These are phyloP conservation scores for Sussaba pulchella DNA, from an alignment of 2,888 invertebrate species.

Conservation along the genomic window DNA sequence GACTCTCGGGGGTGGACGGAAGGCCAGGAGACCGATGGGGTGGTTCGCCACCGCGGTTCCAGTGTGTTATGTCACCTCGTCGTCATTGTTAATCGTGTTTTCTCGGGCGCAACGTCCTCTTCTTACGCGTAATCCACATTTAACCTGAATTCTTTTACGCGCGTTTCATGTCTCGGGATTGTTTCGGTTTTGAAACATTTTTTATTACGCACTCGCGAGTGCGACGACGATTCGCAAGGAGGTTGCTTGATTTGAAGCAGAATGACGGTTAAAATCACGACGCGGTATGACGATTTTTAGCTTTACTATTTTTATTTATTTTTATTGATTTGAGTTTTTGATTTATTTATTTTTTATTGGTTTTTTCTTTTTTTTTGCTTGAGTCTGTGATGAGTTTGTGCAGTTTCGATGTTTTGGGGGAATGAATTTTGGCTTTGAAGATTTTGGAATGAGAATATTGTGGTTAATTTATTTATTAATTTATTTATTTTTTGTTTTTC, in stretches of 20 bases:
- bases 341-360: not conserved
- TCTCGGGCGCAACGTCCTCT: constrained; percentile 29
- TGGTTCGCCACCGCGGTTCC: constrained; percentile 56
- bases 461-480: too few relatives aligned
- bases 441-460: too few relatives aligned
- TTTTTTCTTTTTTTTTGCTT: not conserved
- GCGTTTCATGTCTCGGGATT: constrained; percentile 26
- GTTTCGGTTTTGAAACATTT: too few relatives aligned
- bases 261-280: constrained; percentile 82
- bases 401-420: not conserved
- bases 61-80: constrained; percentile 80
- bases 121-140: not conserved
- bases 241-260: constrained; percentile 54
- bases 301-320: too few relatives aligned
- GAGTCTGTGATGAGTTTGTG: not conserved
- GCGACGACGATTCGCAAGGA: constrained; percentile 19
- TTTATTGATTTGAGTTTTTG: too few relatives aligned
- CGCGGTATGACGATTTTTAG: constrained; percentile 81
- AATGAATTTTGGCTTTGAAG: too few relatives aligned
- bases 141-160: not conserved
- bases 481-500: too few relatives aligned
- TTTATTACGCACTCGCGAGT: constrained; percentile 11
- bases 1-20: constrained; percentile 59
- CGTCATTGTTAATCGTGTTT: constrained; percentile 71
- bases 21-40: too few relatives aligned